Conservation (phyloP, 1,140 invertebrate genomes). For the Sycophaga agraensis region DNA sequence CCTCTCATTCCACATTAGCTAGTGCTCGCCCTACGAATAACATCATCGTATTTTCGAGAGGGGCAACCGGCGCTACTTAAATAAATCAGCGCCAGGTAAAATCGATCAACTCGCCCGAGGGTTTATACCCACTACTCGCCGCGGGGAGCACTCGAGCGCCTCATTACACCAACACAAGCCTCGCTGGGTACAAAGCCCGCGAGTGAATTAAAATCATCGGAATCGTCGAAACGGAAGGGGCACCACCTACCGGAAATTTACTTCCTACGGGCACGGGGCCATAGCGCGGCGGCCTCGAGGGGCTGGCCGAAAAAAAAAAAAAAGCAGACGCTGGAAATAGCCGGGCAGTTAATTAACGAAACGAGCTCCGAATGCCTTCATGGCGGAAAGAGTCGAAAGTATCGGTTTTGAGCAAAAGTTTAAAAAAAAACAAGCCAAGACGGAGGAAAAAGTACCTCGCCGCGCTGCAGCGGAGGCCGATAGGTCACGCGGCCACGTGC, state of each 20-base stretch:
- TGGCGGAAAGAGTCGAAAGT: not conserved
- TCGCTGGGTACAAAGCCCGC: not conserved
- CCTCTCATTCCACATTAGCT: not conserved
- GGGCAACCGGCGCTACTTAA: not conserved
- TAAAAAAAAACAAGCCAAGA: not conserved
- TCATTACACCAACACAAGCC: not conserved
- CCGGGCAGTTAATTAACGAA: slow-evolving; percentile 22
- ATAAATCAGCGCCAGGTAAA: not conserved
- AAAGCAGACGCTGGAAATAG: not conserved
- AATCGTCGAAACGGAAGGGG: slow-evolving; percentile 6
- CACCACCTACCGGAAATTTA: slow-evolving; percentile 26
- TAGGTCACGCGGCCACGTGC: too few relatives aligned
- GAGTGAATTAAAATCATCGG: slow-evolving; percentile 12
- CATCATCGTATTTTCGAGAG: not conserved
- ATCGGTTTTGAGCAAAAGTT: not conserved
- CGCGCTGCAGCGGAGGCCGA: too few relatives aligned
- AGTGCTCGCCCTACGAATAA: not conserved
- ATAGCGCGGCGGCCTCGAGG: too few relatives aligned
- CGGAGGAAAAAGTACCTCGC: too few relatives aligned
- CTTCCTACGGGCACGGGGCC: too few relatives aligned
- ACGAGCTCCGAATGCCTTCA: slow-evolving; percentile 16
- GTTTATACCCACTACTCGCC: too few relatives aligned
- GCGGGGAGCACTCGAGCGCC: not conserved
- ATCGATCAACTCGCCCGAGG: not conserved
- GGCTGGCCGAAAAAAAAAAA: slow-evolving; percentile 9